Percentiles rank a stretch among this genome's conserved stretches.
phyloP scores from a whole-genome alignment of 2,113 vertebrate genomes.

The human region DNA sequence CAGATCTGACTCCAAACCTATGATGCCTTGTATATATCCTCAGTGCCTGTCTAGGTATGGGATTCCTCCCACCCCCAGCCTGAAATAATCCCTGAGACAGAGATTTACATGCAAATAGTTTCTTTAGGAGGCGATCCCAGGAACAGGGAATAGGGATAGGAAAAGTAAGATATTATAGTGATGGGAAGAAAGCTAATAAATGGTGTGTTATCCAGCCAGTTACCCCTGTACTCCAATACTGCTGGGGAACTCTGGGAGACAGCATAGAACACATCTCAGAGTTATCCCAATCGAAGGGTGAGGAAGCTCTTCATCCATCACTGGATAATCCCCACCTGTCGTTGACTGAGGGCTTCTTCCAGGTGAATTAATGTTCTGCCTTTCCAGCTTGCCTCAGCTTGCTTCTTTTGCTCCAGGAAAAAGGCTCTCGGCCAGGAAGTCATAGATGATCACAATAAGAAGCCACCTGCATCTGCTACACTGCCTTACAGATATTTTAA shows the following conservation, averaged over 20 bases:
- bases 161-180: neutral
- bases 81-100: neutral
- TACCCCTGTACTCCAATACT: neutral
- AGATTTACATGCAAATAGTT: neutral
- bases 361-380: neutral
- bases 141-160: neutral
- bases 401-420: neutral
- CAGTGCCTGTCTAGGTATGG: neutral
- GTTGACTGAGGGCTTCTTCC: neutral
- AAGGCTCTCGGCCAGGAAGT: neutral
- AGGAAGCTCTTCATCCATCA: neutral
- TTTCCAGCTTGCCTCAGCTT: neutral
- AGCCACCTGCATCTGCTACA: neutral
- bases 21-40: neutral
- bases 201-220: neutral
- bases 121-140: neutral
- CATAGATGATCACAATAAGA: neutral
- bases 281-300: neutral
- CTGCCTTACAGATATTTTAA: neutral
- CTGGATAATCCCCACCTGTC: neutral
- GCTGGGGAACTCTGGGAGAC: neutral
- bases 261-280: neutral
- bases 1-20: neutral
- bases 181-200: neutral
- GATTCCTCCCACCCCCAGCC: too few species aligned